phyloP scores from a whole-genome alignment of 2,113 vertebrate genomes.

The Pituophis catenifer region DNA sequence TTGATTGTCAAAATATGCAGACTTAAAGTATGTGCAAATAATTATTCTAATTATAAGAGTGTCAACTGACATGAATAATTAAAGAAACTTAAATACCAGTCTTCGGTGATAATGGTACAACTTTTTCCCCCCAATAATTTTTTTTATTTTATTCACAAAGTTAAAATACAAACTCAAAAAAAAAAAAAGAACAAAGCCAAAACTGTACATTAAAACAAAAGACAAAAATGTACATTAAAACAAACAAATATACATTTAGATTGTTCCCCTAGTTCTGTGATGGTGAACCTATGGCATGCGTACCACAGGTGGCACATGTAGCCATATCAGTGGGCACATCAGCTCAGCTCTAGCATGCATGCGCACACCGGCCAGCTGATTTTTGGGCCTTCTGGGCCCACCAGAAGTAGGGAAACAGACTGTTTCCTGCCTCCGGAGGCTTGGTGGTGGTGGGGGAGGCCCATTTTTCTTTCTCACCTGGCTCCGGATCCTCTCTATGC shows the following conservation, averaged over 20 bases:
- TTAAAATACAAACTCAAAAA: neutral
- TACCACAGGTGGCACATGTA: too few relatives aligned
- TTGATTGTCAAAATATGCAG: neutral
- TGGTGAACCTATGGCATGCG: too few relatives aligned
- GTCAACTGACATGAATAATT: neutral
- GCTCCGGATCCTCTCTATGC: too few relatives aligned
- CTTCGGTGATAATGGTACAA: neutral
- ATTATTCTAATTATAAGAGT: neutral
- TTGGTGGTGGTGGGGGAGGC: too few relatives aligned
- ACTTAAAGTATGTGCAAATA: neutral
- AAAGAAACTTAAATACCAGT: neutral
- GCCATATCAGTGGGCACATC: too few relatives aligned
- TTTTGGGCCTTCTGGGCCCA: too few relatives aligned
- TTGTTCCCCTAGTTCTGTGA: neutral
- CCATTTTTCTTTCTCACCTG: too few relatives aligned
- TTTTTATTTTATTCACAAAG: neutral
- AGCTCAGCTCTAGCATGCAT: too few relatives aligned
- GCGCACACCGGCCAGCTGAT: too few relatives aligned
- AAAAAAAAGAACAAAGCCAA: neutral
- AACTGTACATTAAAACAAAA: neutral
- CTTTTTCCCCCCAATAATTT: neutral
- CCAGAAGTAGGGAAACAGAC: too few relatives aligned
- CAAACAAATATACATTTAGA: neutral
- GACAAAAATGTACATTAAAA: neutral
- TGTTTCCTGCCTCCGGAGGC: too few relatives aligned